Conservation (phyloP, 2,797 vertebrate species). For the Chaenodraco wilsoni region DNA sequence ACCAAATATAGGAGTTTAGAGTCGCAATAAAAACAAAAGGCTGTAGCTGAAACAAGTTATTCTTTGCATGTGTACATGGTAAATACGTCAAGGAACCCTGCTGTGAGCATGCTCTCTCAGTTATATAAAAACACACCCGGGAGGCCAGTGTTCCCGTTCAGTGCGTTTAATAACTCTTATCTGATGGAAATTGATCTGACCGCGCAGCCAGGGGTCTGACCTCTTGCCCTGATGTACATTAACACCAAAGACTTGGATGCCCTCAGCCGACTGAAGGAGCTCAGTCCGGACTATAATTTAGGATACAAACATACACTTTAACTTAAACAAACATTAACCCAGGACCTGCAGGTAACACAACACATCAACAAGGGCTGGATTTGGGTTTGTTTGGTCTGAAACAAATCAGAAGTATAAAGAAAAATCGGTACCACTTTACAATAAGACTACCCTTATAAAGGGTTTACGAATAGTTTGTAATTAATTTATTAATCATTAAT, state of each 20-base stretch:
- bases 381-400: neutral
- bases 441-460: too few relatives aligned
- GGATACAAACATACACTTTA: neutral
- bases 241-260: constrained; percentile 45
- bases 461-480: too few relatives aligned
- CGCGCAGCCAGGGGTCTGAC: constrained; percentile 68
- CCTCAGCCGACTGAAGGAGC: constrained; percentile 1
- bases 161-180: constrained; percentile 70
- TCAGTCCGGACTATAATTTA: neutral
- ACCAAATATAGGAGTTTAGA: neutral
- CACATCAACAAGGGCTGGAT: neutral
- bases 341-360: neutral
- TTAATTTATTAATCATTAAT: too few relatives aligned
- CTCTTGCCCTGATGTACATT: constrained; percentile 54
- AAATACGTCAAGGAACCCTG: constrained; percentile 5
- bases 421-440: neutral
- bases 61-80: constrained; percentile 11
- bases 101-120: constrained; percentile 41
- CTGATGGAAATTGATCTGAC: constrained; percentile 74
- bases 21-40: neutral
- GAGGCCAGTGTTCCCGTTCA: constrained; percentile 31
- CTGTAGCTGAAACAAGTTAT: neutral
- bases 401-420: neutral
- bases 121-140: constrained; percentile 48
- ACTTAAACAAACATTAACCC: neutral